Evolutionary conservation across 2,888 invertebrate genomes (phyloP).

Genomic region (Schrankia costaestrigalis): DNA sequence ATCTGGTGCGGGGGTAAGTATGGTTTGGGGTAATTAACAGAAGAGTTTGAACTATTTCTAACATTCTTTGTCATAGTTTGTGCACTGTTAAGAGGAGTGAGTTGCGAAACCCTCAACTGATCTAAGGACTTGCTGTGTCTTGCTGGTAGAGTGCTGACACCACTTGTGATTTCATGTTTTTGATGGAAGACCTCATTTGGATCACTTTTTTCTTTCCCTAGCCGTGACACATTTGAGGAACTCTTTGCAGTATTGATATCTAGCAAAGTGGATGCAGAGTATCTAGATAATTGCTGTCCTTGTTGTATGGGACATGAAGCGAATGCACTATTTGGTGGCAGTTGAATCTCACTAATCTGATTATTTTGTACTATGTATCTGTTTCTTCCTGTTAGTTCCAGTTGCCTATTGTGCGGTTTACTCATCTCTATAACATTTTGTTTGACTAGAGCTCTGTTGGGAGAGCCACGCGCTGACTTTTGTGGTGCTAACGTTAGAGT

Average conservation of each 20-base stretch:
- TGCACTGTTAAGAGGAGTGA: constrained; percentile 54
- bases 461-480: constrained; percentile 68
- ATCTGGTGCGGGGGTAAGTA: constrained; percentile 63
- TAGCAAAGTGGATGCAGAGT: constrained; percentile 81
- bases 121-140: constrained; percentile 92
- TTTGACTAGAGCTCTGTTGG: constrained; percentile 70
- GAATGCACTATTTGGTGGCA: constrained; percentile 67
- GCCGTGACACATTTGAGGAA: constrained; percentile 45
- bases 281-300: constrained; percentile 77
- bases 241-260: constrained; percentile 65
- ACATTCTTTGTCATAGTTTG: constrained; percentile 58
- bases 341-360: constrained; percentile 76
- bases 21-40: constrained; percentile 72
- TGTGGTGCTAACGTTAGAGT: constrained; percentile 83
- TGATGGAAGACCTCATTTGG: constrained; percentile 56
- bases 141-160: constrained; percentile 82
- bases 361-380: constrained; percentile 78
- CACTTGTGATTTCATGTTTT: constrained; percentile 69
- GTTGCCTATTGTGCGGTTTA: constrained; percentile 68
- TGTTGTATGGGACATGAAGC: constrained; percentile 69
- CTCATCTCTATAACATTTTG: constrained; percentile 66
- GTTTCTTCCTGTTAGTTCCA: constrained; percentile 73
- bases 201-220: constrained; percentile 54
- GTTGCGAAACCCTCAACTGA: constrained; percentile 83
- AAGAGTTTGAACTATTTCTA: constrained; percentile 64